A percentile compares a stretch with the other conserved stretches of the same genome.
Evolutionary conservation across 2,888 invertebrate genomes (phyloP).

Genomic region (Phania funesta): DNA sequence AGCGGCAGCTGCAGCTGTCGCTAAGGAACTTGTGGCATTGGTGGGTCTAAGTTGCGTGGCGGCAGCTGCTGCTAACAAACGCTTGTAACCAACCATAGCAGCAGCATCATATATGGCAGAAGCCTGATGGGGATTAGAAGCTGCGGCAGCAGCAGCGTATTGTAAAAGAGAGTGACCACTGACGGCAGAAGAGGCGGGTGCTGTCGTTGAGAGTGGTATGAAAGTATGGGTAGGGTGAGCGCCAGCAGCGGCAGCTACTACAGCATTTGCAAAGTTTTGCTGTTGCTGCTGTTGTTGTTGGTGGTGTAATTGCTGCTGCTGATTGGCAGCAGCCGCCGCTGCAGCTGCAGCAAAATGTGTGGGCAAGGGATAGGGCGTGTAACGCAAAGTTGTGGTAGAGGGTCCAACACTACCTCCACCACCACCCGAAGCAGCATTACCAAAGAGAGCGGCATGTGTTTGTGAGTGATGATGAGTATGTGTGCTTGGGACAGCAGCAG

Average conservation of each 20-base stretch:
- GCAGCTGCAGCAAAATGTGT: slow-evolving; percentile 79
- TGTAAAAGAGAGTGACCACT: slow-evolving; percentile 81
- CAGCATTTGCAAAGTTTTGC: slow-evolving; percentile 80
- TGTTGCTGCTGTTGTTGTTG: slow-evolving; percentile 76
- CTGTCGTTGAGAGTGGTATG: slow-evolving; percentile 69
- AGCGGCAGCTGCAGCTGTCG: slow-evolving; percentile 77
- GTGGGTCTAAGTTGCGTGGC: slow-evolving; percentile 76
- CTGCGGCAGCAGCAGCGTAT: slow-evolving; percentile 84
- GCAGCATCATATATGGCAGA: slow-evolving; percentile 77
- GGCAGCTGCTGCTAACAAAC: slow-evolving; percentile 79
- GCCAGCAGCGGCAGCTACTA: slow-evolving; percentile 74
- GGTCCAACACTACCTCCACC: slow-evolving; percentile 55
- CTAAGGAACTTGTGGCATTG: slow-evolving; percentile 72
- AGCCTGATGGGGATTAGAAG: slow-evolving; percentile 83
- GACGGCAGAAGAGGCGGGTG: slow-evolving; percentile 73
- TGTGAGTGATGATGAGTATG: slow-evolving; percentile 72
- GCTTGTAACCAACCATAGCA: slow-evolving; percentile 79
- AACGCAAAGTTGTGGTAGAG: slow-evolving; percentile 81
- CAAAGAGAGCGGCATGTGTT: slow-evolving; percentile 69
- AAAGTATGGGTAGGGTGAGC: slow-evolving; percentile 74
- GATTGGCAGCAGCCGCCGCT: slow-evolving; percentile 74
- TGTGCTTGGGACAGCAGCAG: slow-evolving; percentile 70
- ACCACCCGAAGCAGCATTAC: slow-evolving; percentile 61
- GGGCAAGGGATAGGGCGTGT: slow-evolving; percentile 84
- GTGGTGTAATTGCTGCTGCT: slow-evolving; percentile 81